These are phyloP conservation scores for Caenorhabditis imperialis DNA, from an alignment of 2,888 invertebrate species.

Conservation along the genomic window DNA sequence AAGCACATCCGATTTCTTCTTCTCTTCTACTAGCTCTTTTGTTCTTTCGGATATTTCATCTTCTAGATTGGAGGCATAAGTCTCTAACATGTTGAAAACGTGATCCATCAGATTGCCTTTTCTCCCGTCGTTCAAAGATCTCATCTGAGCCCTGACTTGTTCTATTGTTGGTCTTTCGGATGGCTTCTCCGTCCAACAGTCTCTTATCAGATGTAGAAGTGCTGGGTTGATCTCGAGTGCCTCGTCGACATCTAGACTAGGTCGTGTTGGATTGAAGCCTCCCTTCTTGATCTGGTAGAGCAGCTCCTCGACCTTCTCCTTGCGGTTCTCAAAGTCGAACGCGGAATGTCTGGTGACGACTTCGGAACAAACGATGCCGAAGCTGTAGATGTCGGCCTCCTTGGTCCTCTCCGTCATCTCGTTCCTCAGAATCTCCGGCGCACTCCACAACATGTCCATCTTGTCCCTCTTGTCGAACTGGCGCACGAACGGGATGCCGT, in stretches of 20 bases:
- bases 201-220: slow-evolving; percentile 61
- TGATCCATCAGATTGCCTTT: slow-evolving; percentile 73
- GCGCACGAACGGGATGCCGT: slow-evolving; percentile 23
- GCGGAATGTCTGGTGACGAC: slow-evolving; percentile 45
- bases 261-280: slow-evolving; percentile 55
- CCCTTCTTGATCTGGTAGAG: slow-evolving; percentile 64
- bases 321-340: slow-evolving; percentile 49
- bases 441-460: slow-evolving; percentile 61
- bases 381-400: slow-evolving; percentile 65
- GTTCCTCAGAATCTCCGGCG: slow-evolving; percentile 64
- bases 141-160: slow-evolving; percentile 48
- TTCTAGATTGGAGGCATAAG: slow-evolving; percentile 68
- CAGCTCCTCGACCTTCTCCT: slow-evolving; percentile 57
- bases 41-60: slow-evolving; percentile 63
- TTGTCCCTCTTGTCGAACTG: slow-evolving; percentile 23
- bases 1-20: slow-evolving; percentile 74
- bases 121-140: slow-evolving; percentile 39
- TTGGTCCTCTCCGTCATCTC: slow-evolving; percentile 9
- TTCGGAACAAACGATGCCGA: slow-evolving; percentile 64
- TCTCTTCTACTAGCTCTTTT: slow-evolving; percentile 70
- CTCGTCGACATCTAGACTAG: slow-evolving; percentile 43
- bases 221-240: slow-evolving; percentile 33
- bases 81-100: slow-evolving; percentile 70
- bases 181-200: slow-evolving; percentile 70
- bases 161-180: slow-evolving; percentile 65